phyloP scores from a whole-genome alignment of 1,140 invertebrate genomes.

The Drosophila sp. region DNA sequence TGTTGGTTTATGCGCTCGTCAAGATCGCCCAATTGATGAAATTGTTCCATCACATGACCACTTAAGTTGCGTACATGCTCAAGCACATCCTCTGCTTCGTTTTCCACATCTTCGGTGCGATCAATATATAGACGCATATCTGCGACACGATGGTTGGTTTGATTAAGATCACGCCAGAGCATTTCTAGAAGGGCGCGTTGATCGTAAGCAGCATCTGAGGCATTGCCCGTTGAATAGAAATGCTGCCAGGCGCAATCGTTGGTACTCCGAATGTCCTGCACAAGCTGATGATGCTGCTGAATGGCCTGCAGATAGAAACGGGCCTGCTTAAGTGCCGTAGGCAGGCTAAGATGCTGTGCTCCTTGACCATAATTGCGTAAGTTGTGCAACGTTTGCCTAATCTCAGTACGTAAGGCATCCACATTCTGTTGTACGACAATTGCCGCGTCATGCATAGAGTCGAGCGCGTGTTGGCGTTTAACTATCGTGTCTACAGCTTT shows the following conservation, averaged over 20 bases:
- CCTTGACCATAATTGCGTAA: constrained; percentile 71
- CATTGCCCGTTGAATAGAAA: constrained; percentile 75
- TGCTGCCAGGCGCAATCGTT: constrained; percentile 73
- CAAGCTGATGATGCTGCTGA: constrained; percentile 60
- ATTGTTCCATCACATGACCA: constrained; percentile 62
- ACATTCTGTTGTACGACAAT: constrained; percentile 44
- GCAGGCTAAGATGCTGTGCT: constrained; percentile 75
- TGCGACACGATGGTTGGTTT: constrained; percentile 71
- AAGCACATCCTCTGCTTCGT: constrained; percentile 84
- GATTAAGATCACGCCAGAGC: constrained; percentile 75
- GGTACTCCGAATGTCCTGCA: constrained; percentile 63
- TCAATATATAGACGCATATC: constrained; percentile 76
- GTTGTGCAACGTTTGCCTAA: constrained; percentile 60
- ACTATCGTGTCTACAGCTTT: constrained; percentile 63
- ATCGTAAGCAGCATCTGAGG: constrained; percentile 77
- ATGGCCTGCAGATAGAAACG: constrained; percentile 74
- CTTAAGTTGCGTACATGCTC: constrained; percentile 83
- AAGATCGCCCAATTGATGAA: constrained; percentile 58
- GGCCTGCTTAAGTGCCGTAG: constrained; percentile 76
- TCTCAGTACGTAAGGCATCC: constrained; percentile 43
- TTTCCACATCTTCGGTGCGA: constrained; percentile 84
- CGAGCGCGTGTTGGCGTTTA: constrained; percentile 58
- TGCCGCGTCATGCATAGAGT: constrained; percentile 59
- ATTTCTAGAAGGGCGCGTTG: constrained; percentile 78
- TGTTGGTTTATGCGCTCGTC: constrained; percentile 47